phyloP scores from a whole-genome alignment of 2,797 vertebrate genomes.

The Decapterus maruadsi region DNA sequence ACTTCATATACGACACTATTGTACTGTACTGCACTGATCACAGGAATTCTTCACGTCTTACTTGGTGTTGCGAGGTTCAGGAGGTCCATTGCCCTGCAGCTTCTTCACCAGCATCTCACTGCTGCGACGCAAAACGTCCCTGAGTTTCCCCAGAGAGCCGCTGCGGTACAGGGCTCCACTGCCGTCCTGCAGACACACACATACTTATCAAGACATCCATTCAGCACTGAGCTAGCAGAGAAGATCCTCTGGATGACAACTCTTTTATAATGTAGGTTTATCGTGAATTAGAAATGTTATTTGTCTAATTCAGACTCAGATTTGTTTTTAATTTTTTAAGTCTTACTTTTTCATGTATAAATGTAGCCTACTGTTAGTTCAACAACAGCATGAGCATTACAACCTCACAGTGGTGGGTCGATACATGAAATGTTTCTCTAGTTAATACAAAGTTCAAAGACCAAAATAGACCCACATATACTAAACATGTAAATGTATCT shows the following conservation, averaged over 20 bases:
- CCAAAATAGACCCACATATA: too few relatives aligned
- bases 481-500: not conserved
- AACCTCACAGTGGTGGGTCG: not conserved
- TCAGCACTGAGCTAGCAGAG: not conserved
- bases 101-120: constrained; percentile 98
- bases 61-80: constrained; percentile 88
- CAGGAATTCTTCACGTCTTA: constrained; percentile 51
- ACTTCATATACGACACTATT: not conserved
- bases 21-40: not conserved
- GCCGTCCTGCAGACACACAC: constrained; percentile 89
- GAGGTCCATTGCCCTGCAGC: constrained; percentile 91
- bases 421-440: not conserved
- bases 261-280: too few relatives aligned
- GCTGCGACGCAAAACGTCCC: constrained; percentile 94
- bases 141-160: constrained; percentile 93
- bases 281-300: not conserved
- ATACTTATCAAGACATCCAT: constrained; percentile 33
- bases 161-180: constrained; percentile 92
- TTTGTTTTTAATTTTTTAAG: too few relatives aligned
- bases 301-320: too few relatives aligned
- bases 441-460: not conserved
- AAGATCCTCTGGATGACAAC: not conserved
- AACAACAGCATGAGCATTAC: not conserved
- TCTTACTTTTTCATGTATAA: not conserved
- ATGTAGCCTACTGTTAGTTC: not conserved